Evolutionary conservation across 1,140 invertebrate species (phyloP).

Genomic region (Meloidogyne exigua): DNA sequence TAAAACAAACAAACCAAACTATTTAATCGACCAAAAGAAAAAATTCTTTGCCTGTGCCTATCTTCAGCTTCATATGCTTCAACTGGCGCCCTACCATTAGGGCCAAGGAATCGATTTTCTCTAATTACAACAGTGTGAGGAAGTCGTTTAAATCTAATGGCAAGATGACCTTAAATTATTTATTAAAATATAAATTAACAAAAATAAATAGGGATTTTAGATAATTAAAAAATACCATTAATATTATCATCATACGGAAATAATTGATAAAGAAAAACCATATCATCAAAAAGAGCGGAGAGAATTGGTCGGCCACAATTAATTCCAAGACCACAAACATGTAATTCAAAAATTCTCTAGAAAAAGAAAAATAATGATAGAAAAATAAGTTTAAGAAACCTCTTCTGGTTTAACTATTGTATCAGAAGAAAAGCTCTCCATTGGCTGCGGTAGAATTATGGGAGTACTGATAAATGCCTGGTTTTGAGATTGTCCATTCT

Average conservation of each 20-base stretch:
- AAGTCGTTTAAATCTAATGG: constrained; percentile 50
- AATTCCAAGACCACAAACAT: constrained; percentile 51
- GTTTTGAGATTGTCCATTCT: constrained; percentile 22
- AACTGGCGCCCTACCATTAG: constrained; percentile 47
- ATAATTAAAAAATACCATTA: constrained; percentile 28
- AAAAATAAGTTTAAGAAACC: background rate
- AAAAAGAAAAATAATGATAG: constrained; percentile 25
- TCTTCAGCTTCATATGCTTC: constrained; percentile 38
- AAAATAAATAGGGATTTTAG: no score
- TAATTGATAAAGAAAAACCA: constrained; percentile 55
- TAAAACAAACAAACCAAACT: constrained; percentile 42
- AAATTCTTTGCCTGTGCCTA: constrained; percentile 32
- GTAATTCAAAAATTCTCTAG: constrained; percentile 50
- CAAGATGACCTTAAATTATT: constrained; percentile 36
- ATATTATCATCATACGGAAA: constrained; percentile 51
- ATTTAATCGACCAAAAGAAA: constrained; percentile 50
- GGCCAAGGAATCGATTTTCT: constrained; percentile 40
- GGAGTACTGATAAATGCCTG: constrained; percentile 28
- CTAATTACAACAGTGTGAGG: constrained; percentile 37
- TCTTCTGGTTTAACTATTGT: constrained; percentile 34
- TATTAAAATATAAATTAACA: background rate
- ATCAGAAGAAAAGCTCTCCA: constrained; percentile 17
- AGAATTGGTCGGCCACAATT: constrained; percentile 56
- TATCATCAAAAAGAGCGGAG: constrained; percentile 53
- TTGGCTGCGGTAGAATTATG: constrained; percentile 19